Percentiles rank a stretch among this genome's conserved stretches.
These are phyloP conservation scores for Nineta flava DNA, from an alignment of 2,888 invertebrate genomes.

Conservation along the genomic window DNA sequence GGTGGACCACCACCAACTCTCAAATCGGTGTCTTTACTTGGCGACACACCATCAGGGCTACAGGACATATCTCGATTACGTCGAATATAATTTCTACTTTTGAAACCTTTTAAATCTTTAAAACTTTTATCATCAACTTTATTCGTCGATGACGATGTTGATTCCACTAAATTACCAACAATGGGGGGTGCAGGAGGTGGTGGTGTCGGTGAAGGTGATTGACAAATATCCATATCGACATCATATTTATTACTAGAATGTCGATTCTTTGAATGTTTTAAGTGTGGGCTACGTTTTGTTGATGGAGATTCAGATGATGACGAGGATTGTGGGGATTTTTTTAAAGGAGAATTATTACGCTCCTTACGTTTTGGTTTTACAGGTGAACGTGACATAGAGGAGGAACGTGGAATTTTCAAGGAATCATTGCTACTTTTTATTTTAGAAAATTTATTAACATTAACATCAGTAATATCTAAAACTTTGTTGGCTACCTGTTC, in stretches of 20 bases:
- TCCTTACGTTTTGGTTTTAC: slow-evolving; percentile 16
- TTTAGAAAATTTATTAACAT: slow-evolving; percentile 2
- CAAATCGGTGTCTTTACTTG: slow-evolving; percentile 25
- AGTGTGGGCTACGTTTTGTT: slow-evolving; percentile 8
- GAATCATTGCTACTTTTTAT: slow-evolving; percentile 4
- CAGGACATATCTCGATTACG: slow-evolving; percentile 43
- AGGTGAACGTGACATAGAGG: slow-evolving; percentile 13
- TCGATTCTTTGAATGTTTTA: slow-evolving; percentile 6
- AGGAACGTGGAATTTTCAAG: slow-evolving; percentile 10
- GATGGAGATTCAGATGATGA: slow-evolving; percentile 1
- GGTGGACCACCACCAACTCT: slow-evolving; percentile 22
- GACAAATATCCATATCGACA: slow-evolving; percentile 3
- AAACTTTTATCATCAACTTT: slow-evolving; percentile 19
- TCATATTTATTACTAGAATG: slow-evolving; percentile 7
- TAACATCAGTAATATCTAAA: slow-evolving; percentile 5
- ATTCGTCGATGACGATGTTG: slow-evolving; percentile 20
- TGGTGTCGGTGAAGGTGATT: slow-evolving; percentile 7
- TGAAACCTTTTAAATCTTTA: slow-evolving; percentile 40
- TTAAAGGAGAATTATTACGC: slow-evolving; percentile 12
- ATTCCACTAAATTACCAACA: slow-evolving; percentile 16
- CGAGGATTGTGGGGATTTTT: slow-evolving; percentile 6
- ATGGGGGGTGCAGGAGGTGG: slow-evolving; percentile 15
- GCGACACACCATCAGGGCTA: slow-evolving; percentile 32
- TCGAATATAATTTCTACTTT: slow-evolving; percentile 47
- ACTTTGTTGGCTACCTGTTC: background rate